phyloP scores from a whole-genome alignment of 2,888 invertebrate genomes.

The Sminthurinus aureus region DNA sequence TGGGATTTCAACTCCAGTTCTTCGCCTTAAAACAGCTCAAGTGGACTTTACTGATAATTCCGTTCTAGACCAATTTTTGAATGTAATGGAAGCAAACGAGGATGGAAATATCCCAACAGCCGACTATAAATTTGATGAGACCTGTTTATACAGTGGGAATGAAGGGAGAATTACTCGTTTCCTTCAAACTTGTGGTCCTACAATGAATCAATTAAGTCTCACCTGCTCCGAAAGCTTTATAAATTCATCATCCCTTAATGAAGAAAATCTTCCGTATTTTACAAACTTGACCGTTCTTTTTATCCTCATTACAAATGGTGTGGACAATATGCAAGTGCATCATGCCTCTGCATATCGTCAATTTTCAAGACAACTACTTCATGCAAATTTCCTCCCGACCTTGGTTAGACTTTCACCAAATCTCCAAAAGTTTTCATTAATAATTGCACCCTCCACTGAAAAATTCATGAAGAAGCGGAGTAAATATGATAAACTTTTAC shows the following conservation, averaged over 20 bases:
- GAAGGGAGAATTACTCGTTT: conserved; percentile 15
- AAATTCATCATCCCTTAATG: not conserved
- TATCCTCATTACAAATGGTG: conserved; percentile 33
- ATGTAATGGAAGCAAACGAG: not conserved
- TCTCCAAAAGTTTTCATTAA: conserved; percentile 30
- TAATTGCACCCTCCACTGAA: conserved; percentile 20
- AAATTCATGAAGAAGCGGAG: conserved; percentile 13
- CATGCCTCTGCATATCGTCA: not conserved
- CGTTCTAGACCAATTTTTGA: conserved; percentile 26
- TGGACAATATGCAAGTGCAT: not conserved
- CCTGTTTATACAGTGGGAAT: conserved; percentile 31
- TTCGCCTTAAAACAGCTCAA: conserved; percentile 22
- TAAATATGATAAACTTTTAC: conserved; percentile 20
- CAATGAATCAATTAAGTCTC: conserved; percentile 20
- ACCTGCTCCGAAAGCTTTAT: conserved; percentile 27
- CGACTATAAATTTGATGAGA: conserved; percentile 30
- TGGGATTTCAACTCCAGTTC: conserved; percentile 7
- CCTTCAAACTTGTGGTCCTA: not conserved
- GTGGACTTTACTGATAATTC: conserved; percentile 21
- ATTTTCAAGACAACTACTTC: not conserved
- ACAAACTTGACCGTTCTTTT: conserved; percentile 20
- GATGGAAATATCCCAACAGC: conserved; percentile 23
- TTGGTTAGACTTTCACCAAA: conserved; percentile 26
- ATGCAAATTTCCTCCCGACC: conserved; percentile 14
- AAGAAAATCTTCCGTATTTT: not conserved